Evolutionary conservation across 2,888 invertebrate species (phyloP).

Genomic region (Thysanoteuthis rhombus): DNA sequence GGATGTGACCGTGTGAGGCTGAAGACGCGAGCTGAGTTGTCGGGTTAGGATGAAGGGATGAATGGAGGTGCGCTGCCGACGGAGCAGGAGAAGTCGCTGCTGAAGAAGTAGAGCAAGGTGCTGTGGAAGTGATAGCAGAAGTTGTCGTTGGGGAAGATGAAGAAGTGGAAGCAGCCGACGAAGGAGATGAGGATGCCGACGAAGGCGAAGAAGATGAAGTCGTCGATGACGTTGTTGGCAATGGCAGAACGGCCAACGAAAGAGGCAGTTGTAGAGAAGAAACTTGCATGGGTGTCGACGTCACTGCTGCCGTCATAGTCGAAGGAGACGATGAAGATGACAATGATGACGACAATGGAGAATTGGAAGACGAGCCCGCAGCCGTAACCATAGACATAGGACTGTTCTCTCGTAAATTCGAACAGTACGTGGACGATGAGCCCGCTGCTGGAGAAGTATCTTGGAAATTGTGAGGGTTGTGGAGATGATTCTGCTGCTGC

Average conservation of each 20-base stretch:
- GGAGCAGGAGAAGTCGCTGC: neutral
- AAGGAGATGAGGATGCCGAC: constrained; percentile 41
- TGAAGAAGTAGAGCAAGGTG: neutral
- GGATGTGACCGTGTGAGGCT: neutral
- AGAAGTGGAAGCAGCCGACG: constrained; percentile 43
- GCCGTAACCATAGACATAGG: constrained; percentile 12
- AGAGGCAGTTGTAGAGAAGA: constrained; percentile 12
- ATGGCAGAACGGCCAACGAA: constrained; percentile 36
- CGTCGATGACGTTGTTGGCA: constrained; percentile 41
- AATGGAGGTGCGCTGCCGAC: neutral
- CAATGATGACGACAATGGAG: neutral
- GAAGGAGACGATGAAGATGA: constrained; percentile 13
- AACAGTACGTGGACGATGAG: neutral
- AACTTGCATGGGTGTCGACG: neutral
- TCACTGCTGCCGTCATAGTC: neutral
- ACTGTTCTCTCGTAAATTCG: neutral
- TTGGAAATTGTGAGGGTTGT: constrained; percentile 12
- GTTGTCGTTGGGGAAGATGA: constrained; percentile 38
- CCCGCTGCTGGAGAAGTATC: neutral
- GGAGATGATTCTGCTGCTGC: neutral
- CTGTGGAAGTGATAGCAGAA: constrained; percentile 35
- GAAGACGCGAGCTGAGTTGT: neutral
- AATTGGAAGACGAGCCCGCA: neutral
- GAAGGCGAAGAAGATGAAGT: constrained; percentile 38
- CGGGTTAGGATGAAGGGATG: neutral